These are phyloP conservation scores for Malthinus seriepunctatus DNA, from an alignment of 2,888 invertebrate genomes.

Conservation along the genomic window DNA sequence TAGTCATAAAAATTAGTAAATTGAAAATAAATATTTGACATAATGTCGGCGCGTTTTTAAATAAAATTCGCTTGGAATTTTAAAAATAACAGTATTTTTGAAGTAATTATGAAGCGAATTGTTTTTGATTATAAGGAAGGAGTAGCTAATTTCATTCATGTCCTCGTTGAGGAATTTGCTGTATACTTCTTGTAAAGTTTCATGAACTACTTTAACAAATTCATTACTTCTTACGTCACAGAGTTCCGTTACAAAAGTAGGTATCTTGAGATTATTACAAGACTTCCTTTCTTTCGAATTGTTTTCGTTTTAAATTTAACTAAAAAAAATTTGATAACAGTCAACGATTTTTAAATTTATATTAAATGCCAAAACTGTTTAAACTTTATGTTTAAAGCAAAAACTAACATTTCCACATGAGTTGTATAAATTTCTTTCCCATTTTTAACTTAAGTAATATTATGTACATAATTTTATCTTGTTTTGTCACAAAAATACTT, in stretches of 20 bases:
- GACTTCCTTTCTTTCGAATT: conserved; percentile 17
- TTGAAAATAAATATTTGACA: neutral
- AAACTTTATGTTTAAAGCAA: neutral
- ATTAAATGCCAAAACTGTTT: neutral
- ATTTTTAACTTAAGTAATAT: neutral
- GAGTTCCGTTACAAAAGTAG: conserved; percentile 14
- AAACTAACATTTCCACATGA: conserved; percentile 1
- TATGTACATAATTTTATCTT: conserved; percentile 5
- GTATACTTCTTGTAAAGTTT: conserved; percentile 8
- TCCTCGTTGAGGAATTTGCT: conserved; percentile 6
- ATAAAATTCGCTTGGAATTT: conserved; percentile 1
- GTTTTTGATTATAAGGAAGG: neutral
- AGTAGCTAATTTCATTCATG: conserved; percentile 7
- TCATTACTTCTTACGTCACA: conserved; percentile 15
- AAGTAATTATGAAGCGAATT: neutral
- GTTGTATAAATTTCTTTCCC: neutral
- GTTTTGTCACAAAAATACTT: conserved; percentile 1
- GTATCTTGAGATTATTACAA: conserved; percentile 8
- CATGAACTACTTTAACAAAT: conserved; percentile 18
- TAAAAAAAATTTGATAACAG: neutral
- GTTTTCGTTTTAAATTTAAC: conserved; percentile 3
- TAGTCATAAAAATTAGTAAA: neutral
- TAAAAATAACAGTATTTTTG: conserved; percentile 1
- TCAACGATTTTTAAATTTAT: too few species aligned
- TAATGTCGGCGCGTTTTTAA: neutral